Evolutionary conservation across 1,140 invertebrate species (phyloP).

Genomic region (Palaemon carinicauda): DNA sequence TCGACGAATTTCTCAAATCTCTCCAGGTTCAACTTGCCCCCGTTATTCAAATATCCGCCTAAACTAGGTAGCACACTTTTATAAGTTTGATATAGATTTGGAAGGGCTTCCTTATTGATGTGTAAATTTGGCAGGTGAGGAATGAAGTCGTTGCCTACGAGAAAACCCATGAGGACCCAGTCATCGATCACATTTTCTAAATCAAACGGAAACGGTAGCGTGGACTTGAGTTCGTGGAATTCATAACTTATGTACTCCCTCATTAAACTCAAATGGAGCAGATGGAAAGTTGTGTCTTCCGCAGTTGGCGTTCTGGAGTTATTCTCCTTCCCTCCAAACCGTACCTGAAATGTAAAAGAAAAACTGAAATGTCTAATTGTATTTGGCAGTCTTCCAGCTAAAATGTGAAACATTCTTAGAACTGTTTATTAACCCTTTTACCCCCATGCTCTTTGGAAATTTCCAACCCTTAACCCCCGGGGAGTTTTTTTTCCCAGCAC

Average conservation of each 20-base stretch:
- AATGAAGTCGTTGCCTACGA: slow-evolving; percentile 98
- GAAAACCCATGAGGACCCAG: slow-evolving; percentile 77
- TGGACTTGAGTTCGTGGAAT: slow-evolving; percentile 78
- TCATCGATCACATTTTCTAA: slow-evolving; percentile 69
- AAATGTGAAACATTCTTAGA: too few species aligned
- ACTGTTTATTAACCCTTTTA: too few species aligned
- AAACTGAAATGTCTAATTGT: slow-evolving; percentile 44
- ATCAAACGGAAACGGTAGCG: slow-evolving; percentile 78
- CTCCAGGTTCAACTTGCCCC: slow-evolving; percentile 81
- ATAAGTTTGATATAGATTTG: slow-evolving; percentile 87
- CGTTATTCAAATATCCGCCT: slow-evolving; percentile 93
- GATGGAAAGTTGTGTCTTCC: slow-evolving; percentile 91
- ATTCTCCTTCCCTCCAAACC: slow-evolving; percentile 61
- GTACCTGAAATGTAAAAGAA: too few species aligned
- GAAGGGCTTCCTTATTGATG: slow-evolving; percentile 87
- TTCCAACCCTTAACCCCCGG: too few species aligned
- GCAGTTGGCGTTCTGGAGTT: slow-evolving; percentile 68
- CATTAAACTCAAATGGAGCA: slow-evolving; percentile 90
- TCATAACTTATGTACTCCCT: slow-evolving; percentile 94
- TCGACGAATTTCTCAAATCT: slow-evolving; percentile 89
- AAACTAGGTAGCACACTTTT: slow-evolving; percentile 85
- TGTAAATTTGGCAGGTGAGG: slow-evolving; percentile 93
- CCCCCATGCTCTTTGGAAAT: too few species aligned
- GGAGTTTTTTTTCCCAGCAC: too few species aligned
- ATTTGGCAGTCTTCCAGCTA: too few species aligned